Conservation (phyloP, 2,888 invertebrate genomes). For the Bombylius discolor region DNA sequence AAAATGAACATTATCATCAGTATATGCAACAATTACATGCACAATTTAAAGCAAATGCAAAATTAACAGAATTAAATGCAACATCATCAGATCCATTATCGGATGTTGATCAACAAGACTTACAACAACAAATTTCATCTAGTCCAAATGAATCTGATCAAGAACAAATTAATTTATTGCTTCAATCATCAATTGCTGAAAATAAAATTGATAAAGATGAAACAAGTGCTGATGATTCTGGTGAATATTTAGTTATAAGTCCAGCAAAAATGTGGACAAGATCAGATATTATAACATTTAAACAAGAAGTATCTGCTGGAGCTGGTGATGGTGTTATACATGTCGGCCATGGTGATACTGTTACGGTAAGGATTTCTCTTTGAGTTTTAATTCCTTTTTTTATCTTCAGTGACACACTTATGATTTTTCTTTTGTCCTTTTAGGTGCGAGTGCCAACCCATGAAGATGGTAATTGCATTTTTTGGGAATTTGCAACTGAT, state of each 20-base stretch:
- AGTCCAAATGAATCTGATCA: slow-evolving; percentile 18
- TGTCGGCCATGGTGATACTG: slow-evolving; percentile 92
- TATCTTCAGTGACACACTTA: neutral
- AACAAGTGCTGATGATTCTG: slow-evolving; percentile 27
- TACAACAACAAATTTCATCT: slow-evolving; percentile 1
- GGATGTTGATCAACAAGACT: slow-evolving; percentile 13
- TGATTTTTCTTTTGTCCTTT: neutral
- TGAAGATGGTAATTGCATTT: slow-evolving; percentile 79
- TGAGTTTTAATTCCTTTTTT: too few relatives aligned
- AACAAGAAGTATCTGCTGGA: slow-evolving; percentile 69
- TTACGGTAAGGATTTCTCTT: slow-evolving; percentile 53
- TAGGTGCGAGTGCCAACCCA: slow-evolving; percentile 88
- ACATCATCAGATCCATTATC: neutral
- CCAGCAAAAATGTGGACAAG: slow-evolving; percentile 95
- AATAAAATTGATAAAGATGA: slow-evolving; percentile 23
- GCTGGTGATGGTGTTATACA: slow-evolving; percentile 78
- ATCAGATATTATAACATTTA: slow-evolving; percentile 75
- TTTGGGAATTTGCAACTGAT: slow-evolving; percentile 99
- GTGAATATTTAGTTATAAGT: slow-evolving; percentile 42
- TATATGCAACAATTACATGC: slow-evolving; percentile 87
- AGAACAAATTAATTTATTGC: slow-evolving; percentile 15
- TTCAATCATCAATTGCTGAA: slow-evolving; percentile 1
- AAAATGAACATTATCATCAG: slow-evolving; percentile 97
- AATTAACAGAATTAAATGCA: neutral
- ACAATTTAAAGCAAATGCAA: slow-evolving; percentile 21